These are phyloP conservation scores for Lerema accius DNA, from an alignment of 1,140 invertebrate genomes.

Conservation along the genomic window DNA sequence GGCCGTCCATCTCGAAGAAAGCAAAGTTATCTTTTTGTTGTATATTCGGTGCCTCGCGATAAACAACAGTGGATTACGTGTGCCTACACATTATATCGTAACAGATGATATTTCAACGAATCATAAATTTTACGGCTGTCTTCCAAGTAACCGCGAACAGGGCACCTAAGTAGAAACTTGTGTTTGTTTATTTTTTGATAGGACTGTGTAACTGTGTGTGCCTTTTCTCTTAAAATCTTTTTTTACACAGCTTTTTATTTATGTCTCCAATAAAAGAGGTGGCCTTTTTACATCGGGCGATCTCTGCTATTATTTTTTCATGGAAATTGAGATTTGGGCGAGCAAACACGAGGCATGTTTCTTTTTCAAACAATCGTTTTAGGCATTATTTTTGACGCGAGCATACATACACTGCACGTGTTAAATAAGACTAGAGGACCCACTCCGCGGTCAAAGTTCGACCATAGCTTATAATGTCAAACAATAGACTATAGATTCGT, in stretches of 20 bases:
- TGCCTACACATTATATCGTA: constrained; percentile 51
- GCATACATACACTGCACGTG: neutral
- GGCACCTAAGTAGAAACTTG: constrained; percentile 75
- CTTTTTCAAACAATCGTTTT: constrained; percentile 14
- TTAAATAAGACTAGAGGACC: no score
- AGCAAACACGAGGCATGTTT: constrained; percentile 11
- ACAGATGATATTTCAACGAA: constrained; percentile 71
- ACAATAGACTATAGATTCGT: no score
- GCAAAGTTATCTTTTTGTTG: constrained; percentile 29
- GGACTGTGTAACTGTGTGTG: constrained; percentile 75
- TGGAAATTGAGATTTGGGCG: constrained; percentile 47
- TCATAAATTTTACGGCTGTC: constrained; percentile 77
- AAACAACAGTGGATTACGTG: constrained; percentile 38
- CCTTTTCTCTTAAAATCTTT: constrained; percentile 74
- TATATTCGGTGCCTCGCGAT: constrained; percentile 26
- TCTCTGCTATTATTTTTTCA: constrained; percentile 65
- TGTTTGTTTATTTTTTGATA: constrained; percentile 81
- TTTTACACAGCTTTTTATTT: constrained; percentile 64
- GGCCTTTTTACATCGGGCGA: constrained; percentile 60
- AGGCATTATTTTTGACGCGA: constrained; percentile 12
- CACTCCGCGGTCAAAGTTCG: no score
- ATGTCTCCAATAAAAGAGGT: constrained; percentile 75
- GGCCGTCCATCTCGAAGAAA: constrained; percentile 22
- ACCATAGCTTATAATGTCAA: no score
- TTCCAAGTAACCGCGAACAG: constrained; percentile 69